phyloP scores from a whole-genome alignment of 2,797 vertebrate genomes.

The Lepus townsendii region DNA sequence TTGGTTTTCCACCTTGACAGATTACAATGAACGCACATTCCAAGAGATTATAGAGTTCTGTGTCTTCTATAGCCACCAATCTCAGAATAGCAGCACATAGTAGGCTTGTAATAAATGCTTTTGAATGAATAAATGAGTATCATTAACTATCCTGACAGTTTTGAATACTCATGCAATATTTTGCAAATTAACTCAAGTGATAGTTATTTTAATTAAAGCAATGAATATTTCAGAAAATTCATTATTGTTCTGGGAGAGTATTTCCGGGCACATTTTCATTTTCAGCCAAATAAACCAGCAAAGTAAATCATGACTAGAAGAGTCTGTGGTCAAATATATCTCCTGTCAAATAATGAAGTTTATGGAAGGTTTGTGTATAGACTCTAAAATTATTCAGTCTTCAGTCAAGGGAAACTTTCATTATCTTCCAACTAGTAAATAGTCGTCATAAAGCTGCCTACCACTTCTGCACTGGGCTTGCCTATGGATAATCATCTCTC shows the following conservation, averaged over 20 bases:
- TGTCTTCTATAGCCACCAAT: neutral
- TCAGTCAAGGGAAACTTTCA: conserved; percentile 53
- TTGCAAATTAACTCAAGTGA: neutral
- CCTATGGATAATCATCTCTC: conserved; percentile 6
- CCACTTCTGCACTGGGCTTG: conserved; percentile 11
- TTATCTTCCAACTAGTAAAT: conserved; percentile 60
- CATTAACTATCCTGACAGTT: neutral
- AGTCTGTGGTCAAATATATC: conserved; percentile 41
- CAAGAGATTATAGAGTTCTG: neutral
- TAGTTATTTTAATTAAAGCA: conserved; percentile 30
- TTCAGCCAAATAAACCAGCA: conserved; percentile 51
- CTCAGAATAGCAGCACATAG: neutral
- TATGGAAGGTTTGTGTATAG: conserved; percentile 52
- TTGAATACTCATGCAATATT: neutral
- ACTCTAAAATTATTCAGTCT: conserved; percentile 59
- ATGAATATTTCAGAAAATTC: conserved; percentile 29
- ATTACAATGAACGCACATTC: neutral
- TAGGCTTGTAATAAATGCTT: conserved; percentile 1
- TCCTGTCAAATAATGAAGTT: neutral
- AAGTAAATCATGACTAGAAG: conserved; percentile 46
- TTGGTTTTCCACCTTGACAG: neutral
- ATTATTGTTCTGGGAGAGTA: neutral
- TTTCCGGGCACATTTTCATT: neutral
- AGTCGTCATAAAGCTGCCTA: conserved; percentile 40
- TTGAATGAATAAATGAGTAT: conserved; percentile 6